Evolutionary conservation across 2,888 invertebrate genomes (phyloP).

Genomic region (Plutella xylostella): DNA sequence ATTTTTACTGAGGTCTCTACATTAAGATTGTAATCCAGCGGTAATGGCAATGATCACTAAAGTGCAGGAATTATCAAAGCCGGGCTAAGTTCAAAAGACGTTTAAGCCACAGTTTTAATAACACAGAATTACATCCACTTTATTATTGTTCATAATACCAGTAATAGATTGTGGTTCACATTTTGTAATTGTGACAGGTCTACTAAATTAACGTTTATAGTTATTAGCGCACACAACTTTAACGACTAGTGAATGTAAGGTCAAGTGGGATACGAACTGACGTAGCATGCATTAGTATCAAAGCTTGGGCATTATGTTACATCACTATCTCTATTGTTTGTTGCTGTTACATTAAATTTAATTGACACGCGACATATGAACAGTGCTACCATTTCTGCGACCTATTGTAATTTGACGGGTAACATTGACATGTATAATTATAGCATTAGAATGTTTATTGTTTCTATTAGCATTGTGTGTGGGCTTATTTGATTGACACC

Average conservation of each 20-base stretch:
- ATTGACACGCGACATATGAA: conserved; percentile 30
- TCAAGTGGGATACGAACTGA: conserved; percentile 30
- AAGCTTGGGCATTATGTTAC: conserved; percentile 15
- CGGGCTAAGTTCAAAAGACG: too few relatives aligned
- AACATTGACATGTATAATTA: conserved; percentile 8
- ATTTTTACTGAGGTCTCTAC: too few relatives aligned
- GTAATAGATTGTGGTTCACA: too few relatives aligned
- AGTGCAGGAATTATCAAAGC: too few relatives aligned
- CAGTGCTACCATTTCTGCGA: conserved; percentile 20
- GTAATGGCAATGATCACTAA: too few relatives aligned
- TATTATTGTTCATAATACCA: too few relatives aligned
- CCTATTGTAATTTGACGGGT: conserved; percentile 7
- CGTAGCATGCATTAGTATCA: conserved; percentile 38
- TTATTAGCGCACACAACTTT: too few relatives aligned
- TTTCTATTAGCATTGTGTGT: conserved; percentile 2
- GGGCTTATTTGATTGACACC: conserved; percentile 5
- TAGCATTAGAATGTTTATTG: conserved; percentile 8
- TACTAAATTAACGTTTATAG: too few relatives aligned
- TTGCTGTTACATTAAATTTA: conserved; percentile 36
- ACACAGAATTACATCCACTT: too few relatives aligned
- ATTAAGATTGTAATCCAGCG: too few relatives aligned
- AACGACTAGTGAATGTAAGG: conserved; percentile 57
- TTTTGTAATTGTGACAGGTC: too few relatives aligned
- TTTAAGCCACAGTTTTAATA: too few relatives aligned
- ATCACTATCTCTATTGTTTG: conserved; percentile 29